Evolutionary conservation across 2,888 invertebrate genomes (phyloP).

Genomic region (Dolichomitus sp.): DNA sequence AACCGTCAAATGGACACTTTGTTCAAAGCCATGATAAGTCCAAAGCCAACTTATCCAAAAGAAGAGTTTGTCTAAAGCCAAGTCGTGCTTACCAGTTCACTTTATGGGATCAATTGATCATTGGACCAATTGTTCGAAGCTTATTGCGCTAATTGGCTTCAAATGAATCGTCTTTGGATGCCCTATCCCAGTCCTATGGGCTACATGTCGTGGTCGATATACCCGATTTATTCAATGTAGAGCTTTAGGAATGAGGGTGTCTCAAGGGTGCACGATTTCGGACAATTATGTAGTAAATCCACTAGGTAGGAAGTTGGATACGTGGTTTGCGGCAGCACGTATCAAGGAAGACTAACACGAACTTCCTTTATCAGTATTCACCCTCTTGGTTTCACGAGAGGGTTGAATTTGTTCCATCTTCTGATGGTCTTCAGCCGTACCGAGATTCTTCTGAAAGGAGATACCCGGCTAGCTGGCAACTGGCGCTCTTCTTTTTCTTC

Average conservation of each 20-base stretch:
- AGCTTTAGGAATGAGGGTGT: background rate
- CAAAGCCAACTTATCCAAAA: too few species aligned
- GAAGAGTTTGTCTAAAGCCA: too few species aligned
- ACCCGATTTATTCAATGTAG: background rate
- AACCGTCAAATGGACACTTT: too few species aligned
- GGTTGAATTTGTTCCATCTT: conserved; percentile 49
- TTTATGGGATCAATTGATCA: too few species aligned
- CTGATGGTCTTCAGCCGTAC: conserved; percentile 5
- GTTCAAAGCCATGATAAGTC: too few species aligned
- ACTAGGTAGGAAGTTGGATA: background rate
- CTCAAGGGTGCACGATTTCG: background rate
- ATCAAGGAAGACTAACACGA: conserved; percentile 38
- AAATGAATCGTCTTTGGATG: too few species aligned
- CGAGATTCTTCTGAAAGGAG: conserved; percentile 35
- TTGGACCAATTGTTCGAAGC: too few species aligned
- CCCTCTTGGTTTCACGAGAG: conserved; percentile 10
- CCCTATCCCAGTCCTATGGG: conserved; percentile 2
- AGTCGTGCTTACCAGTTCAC: too few species aligned
- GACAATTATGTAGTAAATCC: conserved; percentile 22
- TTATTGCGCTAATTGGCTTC: too few species aligned
- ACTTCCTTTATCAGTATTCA: conserved; percentile 30
- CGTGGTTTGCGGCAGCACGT: conserved; percentile 11
- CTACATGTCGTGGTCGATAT: background rate
- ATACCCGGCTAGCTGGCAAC: conserved; percentile 28
- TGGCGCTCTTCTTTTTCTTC: conserved; percentile 32